phyloP scores from a whole-genome alignment of 2,888 invertebrate species.

The Strigamia transsilvanica region DNA sequence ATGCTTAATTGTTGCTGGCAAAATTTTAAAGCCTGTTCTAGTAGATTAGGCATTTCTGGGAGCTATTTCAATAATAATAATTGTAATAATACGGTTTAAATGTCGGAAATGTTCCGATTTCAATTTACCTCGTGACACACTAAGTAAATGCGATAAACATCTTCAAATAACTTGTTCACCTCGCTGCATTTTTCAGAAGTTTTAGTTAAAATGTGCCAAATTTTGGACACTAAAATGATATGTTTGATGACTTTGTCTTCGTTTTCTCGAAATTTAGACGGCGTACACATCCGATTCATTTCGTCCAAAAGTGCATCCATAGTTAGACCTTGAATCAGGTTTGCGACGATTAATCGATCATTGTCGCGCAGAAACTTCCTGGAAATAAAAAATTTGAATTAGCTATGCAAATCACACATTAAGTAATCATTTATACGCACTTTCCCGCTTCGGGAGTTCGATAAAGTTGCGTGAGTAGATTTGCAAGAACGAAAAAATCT shows the following conservation, averaged over 20 bases:
- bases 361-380: slow-evolving; percentile 56
- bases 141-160: slow-evolving; percentile 60
- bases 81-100: background rate
- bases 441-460: slow-evolving; percentile 78
- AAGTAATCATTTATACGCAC: slow-evolving; percentile 47
- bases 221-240: slow-evolving; percentile 57
- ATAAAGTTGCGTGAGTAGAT: slow-evolving; percentile 79
- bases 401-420: background rate
- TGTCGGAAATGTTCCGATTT: background rate
- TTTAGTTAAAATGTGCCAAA: slow-evolving; percentile 58
- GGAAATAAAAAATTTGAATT: background rate
- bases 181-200: slow-evolving; percentile 57
- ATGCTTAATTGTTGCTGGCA: slow-evolving; percentile 60
- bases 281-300: slow-evolving; percentile 54
- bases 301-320: slow-evolving; percentile 48
- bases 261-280: slow-evolving; percentile 38
- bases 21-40: slow-evolving; percentile 62
- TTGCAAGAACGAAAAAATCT: slow-evolving; percentile 81
- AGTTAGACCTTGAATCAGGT: slow-evolving; percentile 38
- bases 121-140: slow-evolving; percentile 55
- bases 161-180: slow-evolving; percentile 60
- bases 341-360: slow-evolving; percentile 55
- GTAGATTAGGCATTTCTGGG: slow-evolving; percentile 57
- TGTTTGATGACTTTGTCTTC: slow-evolving; percentile 54
- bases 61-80: background rate